Evolutionary conservation across 2,888 invertebrate species (phyloP).

Genomic region (Protodeltote pygarga): DNA sequence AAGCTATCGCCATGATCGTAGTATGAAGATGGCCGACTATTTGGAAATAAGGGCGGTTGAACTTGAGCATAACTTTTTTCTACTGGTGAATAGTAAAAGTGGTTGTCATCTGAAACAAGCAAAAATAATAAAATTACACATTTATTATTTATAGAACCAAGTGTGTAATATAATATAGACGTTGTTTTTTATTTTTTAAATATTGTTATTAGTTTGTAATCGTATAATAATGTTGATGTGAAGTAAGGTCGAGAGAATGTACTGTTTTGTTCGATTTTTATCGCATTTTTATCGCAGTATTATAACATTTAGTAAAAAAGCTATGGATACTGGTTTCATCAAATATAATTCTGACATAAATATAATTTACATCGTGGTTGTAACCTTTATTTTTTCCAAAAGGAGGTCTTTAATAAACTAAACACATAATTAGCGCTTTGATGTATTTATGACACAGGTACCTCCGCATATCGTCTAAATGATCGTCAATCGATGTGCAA

Average conservation of each 20-base stretch:
- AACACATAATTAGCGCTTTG: neutral
- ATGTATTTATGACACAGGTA: too few relatives aligned
- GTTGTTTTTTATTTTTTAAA: too few relatives aligned
- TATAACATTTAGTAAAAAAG: conserved; percentile 12
- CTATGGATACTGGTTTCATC: neutral
- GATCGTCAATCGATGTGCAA: too few relatives aligned
- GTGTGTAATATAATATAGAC: too few relatives aligned
- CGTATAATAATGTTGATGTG: conserved; percentile 39
- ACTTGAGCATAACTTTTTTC: conserved; percentile 86
- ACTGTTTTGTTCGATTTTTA: conserved; percentile 18
- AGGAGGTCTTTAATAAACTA: neutral
- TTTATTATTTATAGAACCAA: too few relatives aligned
- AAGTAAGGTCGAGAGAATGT: conserved; percentile 17
- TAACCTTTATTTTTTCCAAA: neutral
- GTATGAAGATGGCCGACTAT: conserved; percentile 72
- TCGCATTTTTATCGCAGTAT: conserved; percentile 22
- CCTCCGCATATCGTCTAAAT: too few relatives aligned
- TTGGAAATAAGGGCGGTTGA: conserved; percentile 80
- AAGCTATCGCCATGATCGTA: conserved; percentile 76
- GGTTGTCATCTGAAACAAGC: conserved; percentile 80
- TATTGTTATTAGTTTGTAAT: conserved; percentile 15
- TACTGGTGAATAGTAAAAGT: conserved; percentile 81
- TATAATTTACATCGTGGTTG: neutral
- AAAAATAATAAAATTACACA: conserved; percentile 9
- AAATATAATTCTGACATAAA: neutral